Evolutionary conservation across 2,888 invertebrate species (phyloP).

Genomic region (Chrysodeixis includens): DNA sequence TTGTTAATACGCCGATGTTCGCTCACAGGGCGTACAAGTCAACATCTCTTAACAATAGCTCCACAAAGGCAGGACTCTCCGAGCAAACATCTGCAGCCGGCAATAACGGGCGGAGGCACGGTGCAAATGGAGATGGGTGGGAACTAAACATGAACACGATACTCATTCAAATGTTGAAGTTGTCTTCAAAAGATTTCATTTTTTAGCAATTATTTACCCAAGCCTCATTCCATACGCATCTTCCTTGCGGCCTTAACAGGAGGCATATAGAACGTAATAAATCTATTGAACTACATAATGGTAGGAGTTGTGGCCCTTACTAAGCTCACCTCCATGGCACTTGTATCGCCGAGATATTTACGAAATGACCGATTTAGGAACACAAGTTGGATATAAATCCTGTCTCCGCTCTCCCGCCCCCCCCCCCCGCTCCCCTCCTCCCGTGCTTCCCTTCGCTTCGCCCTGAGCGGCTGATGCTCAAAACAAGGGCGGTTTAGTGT

Average conservation of each 20-base stretch:
- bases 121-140: not conserved
- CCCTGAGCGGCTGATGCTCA: not conserved
- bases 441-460: not conserved
- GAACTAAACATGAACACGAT: not conserved
- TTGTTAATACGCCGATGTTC: not conserved
- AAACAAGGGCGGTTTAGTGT: slow-evolving; percentile 7
- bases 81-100: not conserved
- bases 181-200: no score
- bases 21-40: not conserved
- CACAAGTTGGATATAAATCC: slow-evolving; percentile 34
- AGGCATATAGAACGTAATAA: no score
- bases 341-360: slow-evolving; percentile 22
- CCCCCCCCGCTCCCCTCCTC: not conserved
- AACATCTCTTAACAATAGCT: not conserved
- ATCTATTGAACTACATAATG: not conserved
- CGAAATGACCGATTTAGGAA: slow-evolving; percentile 15
- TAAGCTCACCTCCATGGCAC: not conserved
- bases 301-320: not conserved
- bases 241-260: not conserved
- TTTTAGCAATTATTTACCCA: no score
- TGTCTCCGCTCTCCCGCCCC: not conserved
- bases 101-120: not conserved
- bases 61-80: not conserved
- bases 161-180: no score
- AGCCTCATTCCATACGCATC: no score